Percentiles rank a stretch among this genome's conserved stretches.
phyloP scores from a whole-genome alignment of 2,888 invertebrate genomes.

The Plagodis dolabraria region DNA sequence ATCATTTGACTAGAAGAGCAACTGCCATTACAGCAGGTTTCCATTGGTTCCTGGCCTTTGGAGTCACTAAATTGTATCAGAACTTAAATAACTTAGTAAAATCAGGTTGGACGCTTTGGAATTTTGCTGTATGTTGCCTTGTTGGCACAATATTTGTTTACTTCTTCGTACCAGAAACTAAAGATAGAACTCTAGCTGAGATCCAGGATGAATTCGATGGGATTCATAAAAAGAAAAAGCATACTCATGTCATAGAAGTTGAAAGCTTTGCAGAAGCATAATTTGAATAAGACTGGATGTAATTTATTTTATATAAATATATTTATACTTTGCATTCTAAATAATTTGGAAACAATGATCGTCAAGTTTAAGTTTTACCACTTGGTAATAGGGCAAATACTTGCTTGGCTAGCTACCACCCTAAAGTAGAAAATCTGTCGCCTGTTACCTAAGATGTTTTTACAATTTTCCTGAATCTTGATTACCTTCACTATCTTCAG shows the following conservation, averaged over 20 bases:
- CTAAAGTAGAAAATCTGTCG: no score
- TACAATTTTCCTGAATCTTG: no score
- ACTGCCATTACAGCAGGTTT: conserved; percentile 88
- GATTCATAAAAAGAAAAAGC: conserved; percentile 68
- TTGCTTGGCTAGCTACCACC: no score
- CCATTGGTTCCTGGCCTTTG: conserved; percentile 89
- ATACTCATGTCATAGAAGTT: conserved; percentile 76
- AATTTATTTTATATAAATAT: conserved; percentile 8
- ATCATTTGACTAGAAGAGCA: conserved; percentile 86
- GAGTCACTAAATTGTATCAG: conserved; percentile 86
- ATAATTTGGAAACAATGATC: no score
- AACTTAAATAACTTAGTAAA: conserved; percentile 82
- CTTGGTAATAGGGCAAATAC: no score
- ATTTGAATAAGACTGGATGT: conserved; percentile 38
- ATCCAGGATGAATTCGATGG: conserved; percentile 83
- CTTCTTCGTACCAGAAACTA: conserved; percentile 88
- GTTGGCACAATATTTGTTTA: conserved; percentile 86
- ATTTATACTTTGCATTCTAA: no score
- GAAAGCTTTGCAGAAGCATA: conserved; percentile 65
- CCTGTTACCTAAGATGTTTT: no score
- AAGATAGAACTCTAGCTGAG: conserved; percentile 82
- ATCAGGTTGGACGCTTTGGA: conserved; percentile 87
- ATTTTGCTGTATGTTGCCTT: conserved; percentile 86
- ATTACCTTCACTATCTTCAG: no score
- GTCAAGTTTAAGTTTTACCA: no score